Evolutionary conservation across 2,888 invertebrate species (phyloP), one percentile per base, ranked within the genome.

Genomic region (Aleiodes leptofemur): DNA sequence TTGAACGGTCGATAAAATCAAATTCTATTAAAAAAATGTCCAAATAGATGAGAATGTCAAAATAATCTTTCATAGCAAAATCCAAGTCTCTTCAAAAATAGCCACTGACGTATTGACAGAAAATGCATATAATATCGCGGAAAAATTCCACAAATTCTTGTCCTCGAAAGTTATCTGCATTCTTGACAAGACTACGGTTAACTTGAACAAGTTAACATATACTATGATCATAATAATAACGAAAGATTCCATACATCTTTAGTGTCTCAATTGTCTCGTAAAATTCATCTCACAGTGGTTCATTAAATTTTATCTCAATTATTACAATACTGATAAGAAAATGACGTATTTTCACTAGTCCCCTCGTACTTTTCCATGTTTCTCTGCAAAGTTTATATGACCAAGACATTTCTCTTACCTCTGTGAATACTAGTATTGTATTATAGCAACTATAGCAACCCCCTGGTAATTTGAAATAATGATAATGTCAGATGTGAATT

Each of bases 281-380:
- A 57, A 11, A 29, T 57, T 31, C 23, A 23, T 31, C 57, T 6
- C 23, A 31, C 13, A 13, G 57, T 13, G 57, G 34, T 57, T 57
- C 57, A 57, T 57, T n/a, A 57, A 57, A 57, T 57, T 57, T 57
- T 34, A 57, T 57, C 57, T 57, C 31, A 43, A 43, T 43, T 31
- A 57, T 57, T 29, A 29, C 11, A n/a, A 31, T 31, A 57, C 57
- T 57, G 57, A 57, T 57, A 57, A 57, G 11, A 31, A 57, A 57
- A 57, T 57, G 29, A 29, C 57, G 29, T 57, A 31, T 57, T 57
- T 57, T 57, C 13, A 31, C n/a, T 57, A 13, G 56, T 56, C 23
- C 23, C 29, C 29, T 11, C 23, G 56, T 23, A 23, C 11, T 11
- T 16, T 34, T 4, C 23, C 56, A 23, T 23, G 43, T 43, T 31